These are phyloP conservation scores for Myiopsitta monachus DNA, from an alignment of 2,113 vertebrate genomes.

Conservation along the genomic window DNA sequence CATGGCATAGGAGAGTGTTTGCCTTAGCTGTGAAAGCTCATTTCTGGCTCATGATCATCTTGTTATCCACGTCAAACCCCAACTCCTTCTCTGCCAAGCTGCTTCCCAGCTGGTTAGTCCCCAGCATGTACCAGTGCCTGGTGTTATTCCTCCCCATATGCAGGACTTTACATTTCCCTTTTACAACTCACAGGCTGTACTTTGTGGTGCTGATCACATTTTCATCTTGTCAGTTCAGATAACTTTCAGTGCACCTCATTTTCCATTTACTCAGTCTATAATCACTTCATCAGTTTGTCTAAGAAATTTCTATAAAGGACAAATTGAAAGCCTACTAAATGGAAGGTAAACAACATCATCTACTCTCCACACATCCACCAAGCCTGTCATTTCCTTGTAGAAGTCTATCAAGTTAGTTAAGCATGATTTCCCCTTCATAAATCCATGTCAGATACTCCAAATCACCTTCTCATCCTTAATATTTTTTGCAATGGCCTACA, in stretches of 20 bases:
- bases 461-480: neutral
- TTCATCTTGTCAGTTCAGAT: neutral
- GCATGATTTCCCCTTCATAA: neutral
- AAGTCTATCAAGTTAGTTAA: neutral
- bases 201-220: neutral
- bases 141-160: accelerated
- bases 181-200: neutral
- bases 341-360: neutral
- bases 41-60: too few relatives aligned
- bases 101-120: neutral
- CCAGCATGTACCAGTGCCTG: neutral
- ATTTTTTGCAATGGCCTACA: neutral
- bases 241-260: neutral
- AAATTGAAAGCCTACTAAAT: neutral
- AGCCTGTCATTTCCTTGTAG: neutral
- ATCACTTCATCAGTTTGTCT: neutral
- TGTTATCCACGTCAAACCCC: neutral
- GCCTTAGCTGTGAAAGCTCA: neutral
- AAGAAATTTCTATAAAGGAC: neutral
- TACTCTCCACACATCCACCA: accelerated
- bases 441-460: neutral
- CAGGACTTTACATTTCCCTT: neutral
- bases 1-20: accelerated
- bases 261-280: neutral
- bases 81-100: neutral